A percentile compares a stretch with the other conserved stretches of the same genome.
These are phyloP conservation scores for Silurus lanzhouensis DNA, from an alignment of 2,797 vertebrate species.

Conservation along the genomic window DNA sequence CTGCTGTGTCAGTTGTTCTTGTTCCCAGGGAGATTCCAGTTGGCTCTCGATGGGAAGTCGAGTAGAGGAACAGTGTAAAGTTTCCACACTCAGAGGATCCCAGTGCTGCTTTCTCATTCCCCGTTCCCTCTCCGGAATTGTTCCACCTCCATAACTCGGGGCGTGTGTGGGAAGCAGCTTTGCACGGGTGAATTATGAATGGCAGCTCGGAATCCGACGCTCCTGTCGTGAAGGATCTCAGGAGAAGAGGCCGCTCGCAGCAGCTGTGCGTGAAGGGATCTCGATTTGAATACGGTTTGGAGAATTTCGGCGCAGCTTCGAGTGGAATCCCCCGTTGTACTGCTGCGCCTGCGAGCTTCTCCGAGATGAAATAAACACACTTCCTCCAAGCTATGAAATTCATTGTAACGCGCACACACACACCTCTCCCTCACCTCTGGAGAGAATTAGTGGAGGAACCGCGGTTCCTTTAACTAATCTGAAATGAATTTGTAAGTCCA, in stretches of 20 bases:
- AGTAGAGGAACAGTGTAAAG: constrained; percentile 7
- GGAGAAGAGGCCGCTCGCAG: constrained; percentile 22
- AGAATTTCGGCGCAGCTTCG: neutral
- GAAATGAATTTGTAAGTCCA: constrained; percentile 19
- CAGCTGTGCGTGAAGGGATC: constrained; percentile 20
- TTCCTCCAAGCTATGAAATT: neutral
- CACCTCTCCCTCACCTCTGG: neutral
- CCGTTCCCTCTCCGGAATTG: neutral
- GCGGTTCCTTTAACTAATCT: constrained; percentile 36
- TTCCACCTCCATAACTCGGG: constrained; percentile 20
- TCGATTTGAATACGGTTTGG: constrained; percentile 50
- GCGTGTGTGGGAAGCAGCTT: neutral
- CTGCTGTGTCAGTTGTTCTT: neutral
- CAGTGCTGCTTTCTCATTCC: constrained; percentile 31
- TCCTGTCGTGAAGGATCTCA: constrained; percentile 24
- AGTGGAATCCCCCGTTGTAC: constrained; percentile 32
- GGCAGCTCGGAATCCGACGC: neutral
- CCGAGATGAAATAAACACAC: constrained; percentile 34
- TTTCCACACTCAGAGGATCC: neutral
- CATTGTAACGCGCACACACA: neutral
- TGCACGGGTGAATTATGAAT: constrained; percentile 30
- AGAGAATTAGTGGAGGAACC: constrained; percentile 19
- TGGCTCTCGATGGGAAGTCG: constrained; percentile 7
- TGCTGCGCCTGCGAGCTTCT: neutral
- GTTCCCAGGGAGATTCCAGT: constrained; percentile 8